Evolutionary conservation across 2,797 vertebrate genomes (phyloP).

Genomic region (Ceryle rudis): DNA sequence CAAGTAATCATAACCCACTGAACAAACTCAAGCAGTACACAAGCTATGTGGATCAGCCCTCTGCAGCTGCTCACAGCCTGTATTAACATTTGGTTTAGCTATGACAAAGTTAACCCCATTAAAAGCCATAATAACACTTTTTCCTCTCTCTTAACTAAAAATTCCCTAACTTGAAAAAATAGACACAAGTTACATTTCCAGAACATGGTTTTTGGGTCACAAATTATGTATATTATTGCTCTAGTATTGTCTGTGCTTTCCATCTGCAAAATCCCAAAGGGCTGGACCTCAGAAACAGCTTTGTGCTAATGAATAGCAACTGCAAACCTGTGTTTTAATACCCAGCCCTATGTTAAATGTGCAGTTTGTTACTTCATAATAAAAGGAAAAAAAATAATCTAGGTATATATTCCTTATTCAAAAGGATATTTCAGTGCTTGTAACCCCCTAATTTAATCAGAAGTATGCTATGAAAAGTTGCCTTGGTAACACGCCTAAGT

Average conservation of each 20-base stretch:
- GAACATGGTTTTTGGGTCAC: not conserved
- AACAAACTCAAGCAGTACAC: not conserved
- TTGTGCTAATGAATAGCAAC: not conserved
- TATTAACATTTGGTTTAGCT: not conserved
- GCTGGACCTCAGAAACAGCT: not conserved
- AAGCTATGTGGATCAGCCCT: not conserved
- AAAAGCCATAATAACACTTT: not conserved
- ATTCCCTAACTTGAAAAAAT: not conserved
- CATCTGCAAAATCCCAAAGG: not conserved
- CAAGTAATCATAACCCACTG: not conserved
- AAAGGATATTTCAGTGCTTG: not conserved
- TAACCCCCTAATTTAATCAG: slow-evolving; percentile 10
- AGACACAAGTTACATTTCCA: not conserved
- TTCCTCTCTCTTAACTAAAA: not conserved
- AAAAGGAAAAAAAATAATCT: not conserved
- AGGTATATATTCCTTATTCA: not conserved
- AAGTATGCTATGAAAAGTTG: slow-evolving; percentile 17
- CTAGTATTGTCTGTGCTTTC: not conserved
- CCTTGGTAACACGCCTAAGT: not conserved
- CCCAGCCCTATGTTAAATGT: not conserved
- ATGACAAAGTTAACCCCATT: not conserved
- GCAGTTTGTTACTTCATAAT: not conserved
- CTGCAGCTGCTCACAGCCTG: not conserved
- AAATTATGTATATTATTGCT: not conserved
- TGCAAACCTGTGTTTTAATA: not conserved